Base-by-base conservation (phyloP, 92 coral and sea anemone species). In the Parazoanthus swiftii region DNA sequence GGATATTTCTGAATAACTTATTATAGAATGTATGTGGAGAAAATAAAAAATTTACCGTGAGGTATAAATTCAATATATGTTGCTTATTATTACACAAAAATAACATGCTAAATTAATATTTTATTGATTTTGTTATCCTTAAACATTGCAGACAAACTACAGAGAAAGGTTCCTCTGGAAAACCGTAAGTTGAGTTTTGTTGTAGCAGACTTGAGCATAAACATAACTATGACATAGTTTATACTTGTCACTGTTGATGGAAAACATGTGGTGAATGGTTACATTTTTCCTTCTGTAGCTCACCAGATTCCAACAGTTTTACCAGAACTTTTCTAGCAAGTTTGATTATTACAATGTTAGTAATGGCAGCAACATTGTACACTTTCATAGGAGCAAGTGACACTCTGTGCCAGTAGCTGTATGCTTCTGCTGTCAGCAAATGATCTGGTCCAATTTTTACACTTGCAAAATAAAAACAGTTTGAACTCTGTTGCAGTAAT, bases 371-470 rank as follows among this genome's bases (percentile, higher is more conserved):
- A 51, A 63, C n/a, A 63, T 18, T 56, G 65, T 18, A 56, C 35
- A 46, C 56, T 7, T 42, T 80, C 7, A 7, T 18, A 4, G 4
- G 15, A 82, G 98, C 98, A 94, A 94, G 98, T 86, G 85, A 95
- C 98, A 96, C 98, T 96, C 98, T 96, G 98, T 96, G 98, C 93
- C 95, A 90, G 90, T 91, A 92, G 95, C 85, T 44, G 48, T 33
- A 44, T 33, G 6, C 66, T 23, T 68, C 50, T 80, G 42, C 46
- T 81, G 74, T 82, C 75, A 51, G 89, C 86, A 91, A 82, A 82
- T 96, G 94, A 88, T 94, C 93, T 93, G 98, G 95, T 96, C 90
- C 98, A 94, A 95, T 93, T 96, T 96, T 94, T 96, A 91, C 93
- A 88, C 98, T 93, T 92, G 98, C 98, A 75, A 94, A 63, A 96